Conservation (phyloP, 2,797 vertebrate genomes). For the Phataginus tricuspis region DNA sequence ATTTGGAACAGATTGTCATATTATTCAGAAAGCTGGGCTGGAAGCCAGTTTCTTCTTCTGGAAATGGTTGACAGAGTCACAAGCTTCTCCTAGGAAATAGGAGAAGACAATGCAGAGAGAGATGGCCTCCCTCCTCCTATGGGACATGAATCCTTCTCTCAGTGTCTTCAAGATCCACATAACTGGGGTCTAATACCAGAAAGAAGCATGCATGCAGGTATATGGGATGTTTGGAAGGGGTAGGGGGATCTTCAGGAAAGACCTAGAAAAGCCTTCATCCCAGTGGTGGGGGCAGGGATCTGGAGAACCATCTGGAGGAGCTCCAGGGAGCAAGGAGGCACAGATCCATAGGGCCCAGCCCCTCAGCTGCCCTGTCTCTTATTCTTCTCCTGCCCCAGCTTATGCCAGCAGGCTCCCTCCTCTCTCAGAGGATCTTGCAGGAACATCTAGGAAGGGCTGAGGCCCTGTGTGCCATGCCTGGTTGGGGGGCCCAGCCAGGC, state of each 20-base stretch:
- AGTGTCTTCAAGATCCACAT: not conserved
- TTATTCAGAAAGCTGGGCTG: slow-evolving; percentile 8
- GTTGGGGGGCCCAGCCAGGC: not conserved
- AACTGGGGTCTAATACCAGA: not conserved
- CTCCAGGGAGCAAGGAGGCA: not conserved
- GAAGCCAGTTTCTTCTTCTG: slow-evolving; percentile 9
- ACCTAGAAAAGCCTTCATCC: not conserved
- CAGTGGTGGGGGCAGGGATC: not conserved
- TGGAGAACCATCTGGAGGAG: not conserved
- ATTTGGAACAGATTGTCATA: not conserved
- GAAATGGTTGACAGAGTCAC: not conserved
- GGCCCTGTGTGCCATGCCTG: not conserved
- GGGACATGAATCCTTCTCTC: not conserved
- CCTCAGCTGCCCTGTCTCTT: not conserved
- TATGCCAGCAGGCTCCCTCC: not conserved
- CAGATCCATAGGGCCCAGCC: not conserved
- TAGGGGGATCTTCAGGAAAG: not conserved
- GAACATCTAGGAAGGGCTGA: not conserved
- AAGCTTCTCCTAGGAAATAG: not conserved
- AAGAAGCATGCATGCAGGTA: not conserved
- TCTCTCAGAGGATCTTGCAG: not conserved
- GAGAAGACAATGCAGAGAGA: not conserved
- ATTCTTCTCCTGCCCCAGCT: not conserved
- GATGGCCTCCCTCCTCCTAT: not conserved
- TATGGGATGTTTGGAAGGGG: not conserved